Conservation (phyloP, 2,797 vertebrate genomes). For the Gymnothorax javanicus region DNA sequence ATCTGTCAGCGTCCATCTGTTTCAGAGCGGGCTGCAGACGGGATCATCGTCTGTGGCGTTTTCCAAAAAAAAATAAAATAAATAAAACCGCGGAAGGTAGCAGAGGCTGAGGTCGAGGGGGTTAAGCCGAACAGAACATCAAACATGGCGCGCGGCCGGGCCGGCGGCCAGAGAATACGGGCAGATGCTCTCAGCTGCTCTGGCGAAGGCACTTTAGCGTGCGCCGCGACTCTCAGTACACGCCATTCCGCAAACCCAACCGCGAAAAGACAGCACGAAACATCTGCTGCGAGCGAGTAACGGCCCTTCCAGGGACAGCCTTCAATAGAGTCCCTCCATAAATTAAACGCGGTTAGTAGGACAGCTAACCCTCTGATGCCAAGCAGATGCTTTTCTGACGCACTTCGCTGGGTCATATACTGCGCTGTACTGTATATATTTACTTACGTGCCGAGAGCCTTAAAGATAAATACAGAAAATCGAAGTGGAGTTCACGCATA, state of each 20-base stretch:
- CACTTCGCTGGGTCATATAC: neutral
- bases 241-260: neutral
- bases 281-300: neutral
- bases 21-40: slow-evolving; percentile 12
- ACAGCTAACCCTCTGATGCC: neutral
- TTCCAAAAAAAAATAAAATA: neutral
- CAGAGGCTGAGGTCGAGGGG: neutral
- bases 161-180: neutral
- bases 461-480: neutral
- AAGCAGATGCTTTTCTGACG: neutral
- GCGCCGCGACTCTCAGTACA: neutral
- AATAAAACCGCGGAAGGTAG: neutral
- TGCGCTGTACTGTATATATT: neutral
- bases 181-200: slow-evolving; percentile 3
- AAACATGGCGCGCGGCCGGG: neutral
- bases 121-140: slow-evolving; percentile 1
- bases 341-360: neutral
- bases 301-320: neutral
- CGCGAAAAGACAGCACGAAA: neutral
- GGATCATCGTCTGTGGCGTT: neutral
- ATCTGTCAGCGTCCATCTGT: slow-evolving; percentile 28
- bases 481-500: neutral
- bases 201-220: neutral
- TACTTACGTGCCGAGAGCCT: neutral
- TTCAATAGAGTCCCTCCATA: neutral